Evolutionary conservation across 1,140 invertebrate species (phyloP).

Genomic region (Trichomalopsis sarcophagae): DNA sequence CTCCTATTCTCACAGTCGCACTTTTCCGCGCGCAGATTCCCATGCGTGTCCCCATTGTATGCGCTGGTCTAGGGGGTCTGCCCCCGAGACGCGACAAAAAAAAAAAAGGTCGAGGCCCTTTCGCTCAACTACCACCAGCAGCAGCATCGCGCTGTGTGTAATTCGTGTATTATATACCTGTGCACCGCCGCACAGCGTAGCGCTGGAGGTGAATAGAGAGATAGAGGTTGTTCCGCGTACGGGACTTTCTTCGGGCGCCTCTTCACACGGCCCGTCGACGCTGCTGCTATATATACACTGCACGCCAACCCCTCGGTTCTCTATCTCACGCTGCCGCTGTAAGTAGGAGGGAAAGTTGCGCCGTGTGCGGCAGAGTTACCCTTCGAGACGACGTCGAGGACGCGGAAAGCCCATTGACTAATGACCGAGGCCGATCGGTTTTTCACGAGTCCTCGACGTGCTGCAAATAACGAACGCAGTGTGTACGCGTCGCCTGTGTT

Average conservation of each 20-base stretch:
- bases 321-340: background rate
- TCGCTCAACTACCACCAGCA: background rate
- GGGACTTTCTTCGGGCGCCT: constrained; percentile 11
- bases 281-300: background rate
- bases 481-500: no score
- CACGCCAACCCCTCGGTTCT: background rate
- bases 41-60: background rate
- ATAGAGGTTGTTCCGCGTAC: background rate
- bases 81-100: background rate
- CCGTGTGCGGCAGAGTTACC: background rate
- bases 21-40: background rate
- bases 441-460: background rate
- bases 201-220: background rate
- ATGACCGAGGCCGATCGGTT: background rate
- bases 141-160: background rate
- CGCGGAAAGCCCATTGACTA: constrained; percentile 19
- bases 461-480: background rate
- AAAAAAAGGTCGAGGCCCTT: constrained; percentile 17
- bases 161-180: background rate
- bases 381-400: background rate
- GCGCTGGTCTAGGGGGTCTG: background rate
- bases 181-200: background rate
- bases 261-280: constrained; percentile 39
- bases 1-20: background rate
- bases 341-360: background rate